Evolutionary conservation across 2,888 invertebrate species (phyloP).

Genomic region (Nebria salina): DNA sequence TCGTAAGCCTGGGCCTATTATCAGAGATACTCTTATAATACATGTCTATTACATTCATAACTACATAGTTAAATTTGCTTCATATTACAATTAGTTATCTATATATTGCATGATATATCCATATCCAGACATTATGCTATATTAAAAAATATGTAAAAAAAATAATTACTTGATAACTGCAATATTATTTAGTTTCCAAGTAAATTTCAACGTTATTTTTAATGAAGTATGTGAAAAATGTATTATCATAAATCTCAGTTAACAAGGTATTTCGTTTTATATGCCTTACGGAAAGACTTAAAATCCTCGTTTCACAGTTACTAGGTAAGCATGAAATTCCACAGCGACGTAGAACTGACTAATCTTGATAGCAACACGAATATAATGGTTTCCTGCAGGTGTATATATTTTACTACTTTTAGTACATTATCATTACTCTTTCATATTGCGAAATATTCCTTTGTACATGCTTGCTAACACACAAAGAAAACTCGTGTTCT

Average conservation of each 20-base stretch:
- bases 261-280: background rate
- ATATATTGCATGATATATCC: too few species aligned
- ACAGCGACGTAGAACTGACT: background rate
- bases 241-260: background rate
- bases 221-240: background rate
- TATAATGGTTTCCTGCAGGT: background rate
- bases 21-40: too few species aligned
- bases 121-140: too few species aligned
- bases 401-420: background rate
- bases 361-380: background rate
- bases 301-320: background rate
- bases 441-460: background rate
- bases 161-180: too few species aligned
- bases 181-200: background rate
- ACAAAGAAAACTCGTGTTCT: slow-evolving; percentile 5
- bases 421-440: background rate
- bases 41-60: too few species aligned
- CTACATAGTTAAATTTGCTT: too few species aligned
- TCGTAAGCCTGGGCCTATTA: too few species aligned
- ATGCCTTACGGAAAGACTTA: background rate
- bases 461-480: background rate
- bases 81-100: too few species aligned
- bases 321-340: background rate
- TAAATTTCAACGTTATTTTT: background rate
- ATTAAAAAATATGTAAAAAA: too few species aligned